Evolutionary conservation across 2,113 vertebrate genomes (phyloP), one percentile per base, ranked within the genome.

Genomic region (Psilopogon haemacephalus): DNA sequence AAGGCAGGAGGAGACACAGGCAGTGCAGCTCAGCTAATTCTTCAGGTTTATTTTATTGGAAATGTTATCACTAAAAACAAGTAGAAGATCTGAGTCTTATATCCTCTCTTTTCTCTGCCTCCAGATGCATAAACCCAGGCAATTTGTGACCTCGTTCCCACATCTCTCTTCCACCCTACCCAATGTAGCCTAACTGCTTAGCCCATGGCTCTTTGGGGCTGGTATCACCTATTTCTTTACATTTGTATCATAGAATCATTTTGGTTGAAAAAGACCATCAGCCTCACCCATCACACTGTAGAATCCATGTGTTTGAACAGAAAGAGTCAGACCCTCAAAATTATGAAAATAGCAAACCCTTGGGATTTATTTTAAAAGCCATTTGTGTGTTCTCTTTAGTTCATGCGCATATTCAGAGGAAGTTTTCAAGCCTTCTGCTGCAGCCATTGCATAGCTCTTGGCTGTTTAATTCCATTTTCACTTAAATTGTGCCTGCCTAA

Each of bases 371-470:
- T 85, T 86, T 35, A 7, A 44, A 90, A 89, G 59, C 7, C 6
- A 2, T 54, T 73, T 67, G 8, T 46, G 55, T 28, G 21, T 79
- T 69, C 44, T 79, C 32, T 74, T 77, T 68, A 44, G 32, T 55
- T 76, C 20, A 55, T 83, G 17, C 4, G 1, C 20, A 68, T 5
- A 2, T 30, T 85, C 67, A 83, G 59, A 70, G n/a, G 19, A 70
- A 12, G 6, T 64, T 83, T 87, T 73, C 67, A 89, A 76, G 27
- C n/a, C 4, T 67, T 92, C 84, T 84, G 59, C 46, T 87, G 59
- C 68, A 87, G 78, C 50, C 37, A 55, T 23, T 2, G 2, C 21
- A n/a, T 0, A 1, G 62, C 44, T 62, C 3, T 72, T 82, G 48
- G 12, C 65, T 64, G 17, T 77, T 71, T 81, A 72, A 69, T 88